These are phyloP conservation scores for Aphelenchoides bicaudatus DNA, from an alignment of 2,888 invertebrate genomes.

Conservation along the genomic window DNA sequence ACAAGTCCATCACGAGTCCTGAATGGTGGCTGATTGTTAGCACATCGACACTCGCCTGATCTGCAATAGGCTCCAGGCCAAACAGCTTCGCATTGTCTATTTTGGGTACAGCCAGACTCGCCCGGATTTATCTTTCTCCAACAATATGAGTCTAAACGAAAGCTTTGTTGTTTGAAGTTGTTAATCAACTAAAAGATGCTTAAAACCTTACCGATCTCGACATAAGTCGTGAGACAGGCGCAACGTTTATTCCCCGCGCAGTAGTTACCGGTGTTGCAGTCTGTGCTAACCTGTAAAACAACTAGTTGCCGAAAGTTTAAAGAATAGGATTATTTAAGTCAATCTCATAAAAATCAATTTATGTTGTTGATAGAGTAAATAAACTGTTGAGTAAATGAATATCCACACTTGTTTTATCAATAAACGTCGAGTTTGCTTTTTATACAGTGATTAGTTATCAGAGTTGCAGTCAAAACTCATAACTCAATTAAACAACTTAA, in stretches of 20 bases:
- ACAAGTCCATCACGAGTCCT: slow-evolving; percentile 54
- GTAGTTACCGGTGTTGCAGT: slow-evolving; percentile 59
- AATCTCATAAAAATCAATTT: no score
- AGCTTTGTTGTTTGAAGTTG: no score
- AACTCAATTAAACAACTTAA: no score
- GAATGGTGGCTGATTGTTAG: slow-evolving; percentile 60
- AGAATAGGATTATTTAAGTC: no score
- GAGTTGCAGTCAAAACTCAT: no score
- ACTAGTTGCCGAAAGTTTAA: no score
- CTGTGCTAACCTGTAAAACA: no score
- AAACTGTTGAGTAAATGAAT: no score
- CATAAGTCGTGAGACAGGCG: slow-evolving; percentile 60
- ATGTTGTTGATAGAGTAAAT: no score
- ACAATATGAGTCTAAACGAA: no score
- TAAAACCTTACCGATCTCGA: slow-evolving; percentile 60
- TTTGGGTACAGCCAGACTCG: slow-evolving; percentile 59
- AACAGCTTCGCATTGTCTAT: slow-evolving; percentile 58
- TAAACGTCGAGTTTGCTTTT: neutral
- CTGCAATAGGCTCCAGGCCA: slow-evolving; percentile 57
- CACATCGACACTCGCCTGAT: slow-evolving; percentile 57
- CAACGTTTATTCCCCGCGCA: slow-evolving; percentile 60
- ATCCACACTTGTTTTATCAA: neutral
- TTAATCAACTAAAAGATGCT: no score
- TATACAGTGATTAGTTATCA: no score
- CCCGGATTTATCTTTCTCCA: slow-evolving; percentile 60